These are phyloP conservation scores for Chiropotes sagulatus DNA, from an alignment of 2,797 vertebrate genomes.

Conservation along the genomic window DNA sequence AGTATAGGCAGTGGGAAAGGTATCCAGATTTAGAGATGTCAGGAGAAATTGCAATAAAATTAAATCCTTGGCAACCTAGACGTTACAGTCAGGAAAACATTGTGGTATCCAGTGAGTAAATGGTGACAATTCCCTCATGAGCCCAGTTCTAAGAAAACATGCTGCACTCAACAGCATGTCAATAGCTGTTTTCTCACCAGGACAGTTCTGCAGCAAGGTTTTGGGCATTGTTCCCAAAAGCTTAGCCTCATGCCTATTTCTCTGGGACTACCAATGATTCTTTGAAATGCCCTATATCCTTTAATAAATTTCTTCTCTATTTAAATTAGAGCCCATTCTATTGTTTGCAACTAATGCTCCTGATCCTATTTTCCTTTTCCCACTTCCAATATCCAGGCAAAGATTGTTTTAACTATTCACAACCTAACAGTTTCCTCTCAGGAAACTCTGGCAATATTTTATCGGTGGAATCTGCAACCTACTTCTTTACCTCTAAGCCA, in stretches of 20 bases:
- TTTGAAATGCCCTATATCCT: slow-evolving; percentile 4
- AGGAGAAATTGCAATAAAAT: not conserved
- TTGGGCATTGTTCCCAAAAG: slow-evolving; percentile 25
- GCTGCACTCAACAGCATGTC: not conserved
- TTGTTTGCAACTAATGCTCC: not conserved
- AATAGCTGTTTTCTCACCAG: not conserved
- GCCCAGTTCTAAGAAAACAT: not conserved
- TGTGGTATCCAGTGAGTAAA: not conserved
- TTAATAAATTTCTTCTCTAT: slow-evolving; percentile 49
- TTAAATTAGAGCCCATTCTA: not conserved
- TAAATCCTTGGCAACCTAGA: not conserved
- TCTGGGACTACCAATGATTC: not conserved
- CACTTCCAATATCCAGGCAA: not conserved
- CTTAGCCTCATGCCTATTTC: not conserved
- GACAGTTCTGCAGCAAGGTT: not conserved
- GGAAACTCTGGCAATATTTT: slow-evolving; percentile 47
- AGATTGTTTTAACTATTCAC: not conserved
- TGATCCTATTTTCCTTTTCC: not conserved
- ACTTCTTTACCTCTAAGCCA: slow-evolving; percentile 51
- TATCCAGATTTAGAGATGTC: not conserved
- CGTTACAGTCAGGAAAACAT: not conserved
- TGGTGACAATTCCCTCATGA: not conserved
- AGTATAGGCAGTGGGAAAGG: not conserved
- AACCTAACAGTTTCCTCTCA: slow-evolving; percentile 24
- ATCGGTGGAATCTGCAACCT: slow-evolving; percentile 12